Base-by-base conservation (phyloP, 2,888 invertebrate genomes). In the Melipona bicolor region DNA sequence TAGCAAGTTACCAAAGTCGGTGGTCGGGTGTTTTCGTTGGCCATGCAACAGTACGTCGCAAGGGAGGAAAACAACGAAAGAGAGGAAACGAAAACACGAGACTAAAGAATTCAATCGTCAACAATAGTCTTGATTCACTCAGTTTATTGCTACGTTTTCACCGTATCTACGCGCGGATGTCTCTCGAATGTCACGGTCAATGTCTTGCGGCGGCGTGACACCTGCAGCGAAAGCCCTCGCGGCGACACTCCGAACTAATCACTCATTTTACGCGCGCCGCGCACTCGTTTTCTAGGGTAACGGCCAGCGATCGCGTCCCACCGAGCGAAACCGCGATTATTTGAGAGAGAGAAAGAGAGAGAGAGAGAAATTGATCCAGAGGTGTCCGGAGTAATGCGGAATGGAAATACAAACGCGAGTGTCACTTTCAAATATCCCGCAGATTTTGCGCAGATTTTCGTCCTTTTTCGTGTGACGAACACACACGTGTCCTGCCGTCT, bases 161-260 rank as follows among this genome's bases (percentile, higher is more conserved):
- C 71, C 68, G 81, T 80, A 85, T 54, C 74, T 67, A 52, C 76
- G 81, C 80, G 75, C 85, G 76, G 73, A 71, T 81, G 78, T 74
- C 85, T 68, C 77, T 80, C 84, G 88, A 88, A 90, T 88, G 89
- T 89, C 89, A 90, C 89, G 90, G 89, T 89, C 90, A 89, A 90
- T 89, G 90, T 90, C 90, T 90, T 77, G 83, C 85, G 75, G 81
- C 81, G 83, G 88, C 88, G 89, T 85, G 89, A 77, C 90, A 90
- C 90, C 88, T 89, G 89, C 88, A 83, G 82, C 84, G 80, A 77
- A 82, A 79, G 68, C 81, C 82, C 84, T 85, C 84, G 78, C 78
- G 87, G 86, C 83, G 74, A 75, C 77, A 80, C 87, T 65, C 36
- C 78, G 82, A 84, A 84, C 88, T 88, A 87, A 82, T 87, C 87